Evolutionary conservation across 2,888 invertebrate genomes (phyloP).

Genomic region (Ochropleura plecta): DNA sequence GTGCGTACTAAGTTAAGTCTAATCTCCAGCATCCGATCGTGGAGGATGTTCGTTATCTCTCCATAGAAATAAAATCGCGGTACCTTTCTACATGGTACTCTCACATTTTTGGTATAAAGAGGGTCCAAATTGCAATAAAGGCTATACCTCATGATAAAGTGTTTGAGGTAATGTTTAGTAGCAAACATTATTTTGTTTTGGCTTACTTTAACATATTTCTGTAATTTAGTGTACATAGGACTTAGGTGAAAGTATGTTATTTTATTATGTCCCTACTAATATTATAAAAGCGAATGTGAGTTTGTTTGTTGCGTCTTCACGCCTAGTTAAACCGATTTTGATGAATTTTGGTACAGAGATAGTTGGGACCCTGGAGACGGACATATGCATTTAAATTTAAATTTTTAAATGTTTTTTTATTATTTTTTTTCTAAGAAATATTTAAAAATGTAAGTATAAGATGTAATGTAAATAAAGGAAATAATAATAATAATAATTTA

Average conservation of each 20-base stretch:
- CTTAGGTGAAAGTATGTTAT: background rate
- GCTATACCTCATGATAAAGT: constrained; percentile 41
- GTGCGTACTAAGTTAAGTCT: constrained; percentile 30
- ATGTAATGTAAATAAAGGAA: too few species aligned
- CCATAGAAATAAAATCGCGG: constrained; percentile 43
- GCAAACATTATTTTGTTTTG: constrained; percentile 18
- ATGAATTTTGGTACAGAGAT: too few species aligned
- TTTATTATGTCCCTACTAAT: too few species aligned
- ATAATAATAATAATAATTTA: too few species aligned
- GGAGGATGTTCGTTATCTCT: constrained; percentile 42
- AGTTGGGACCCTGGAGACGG: too few species aligned
- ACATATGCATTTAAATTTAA: too few species aligned
- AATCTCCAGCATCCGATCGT: constrained; percentile 41
- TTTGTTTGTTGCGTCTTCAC: too few species aligned
- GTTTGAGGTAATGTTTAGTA: constrained; percentile 3
- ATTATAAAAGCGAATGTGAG: too few species aligned
- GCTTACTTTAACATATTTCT: background rate
- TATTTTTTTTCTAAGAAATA: too few species aligned
- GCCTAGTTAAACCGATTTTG: too few species aligned
- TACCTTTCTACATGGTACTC: constrained; percentile 43
- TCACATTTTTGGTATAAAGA: constrained; percentile 58
- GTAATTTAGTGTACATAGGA: background rate
- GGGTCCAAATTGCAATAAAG: constrained; percentile 56
- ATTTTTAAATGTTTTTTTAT: too few species aligned
- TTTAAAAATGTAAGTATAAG: too few species aligned